Percentiles rank a stretch among this genome's conserved stretches.
Evolutionary conservation across 2,888 invertebrate species (phyloP).

Genomic region (Diaphora mendica): DNA sequence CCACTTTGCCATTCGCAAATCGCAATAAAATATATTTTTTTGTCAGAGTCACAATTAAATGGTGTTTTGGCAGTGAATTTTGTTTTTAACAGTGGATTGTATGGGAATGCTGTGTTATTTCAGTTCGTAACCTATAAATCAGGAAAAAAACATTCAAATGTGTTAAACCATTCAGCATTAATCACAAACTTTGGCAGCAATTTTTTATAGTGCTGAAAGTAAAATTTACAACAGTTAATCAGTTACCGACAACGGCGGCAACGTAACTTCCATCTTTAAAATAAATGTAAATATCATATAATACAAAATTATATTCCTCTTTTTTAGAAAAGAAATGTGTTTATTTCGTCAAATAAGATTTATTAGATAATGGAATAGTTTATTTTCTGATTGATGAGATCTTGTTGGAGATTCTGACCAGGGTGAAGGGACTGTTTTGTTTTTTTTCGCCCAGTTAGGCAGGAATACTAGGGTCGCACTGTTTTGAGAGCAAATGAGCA

Average conservation of each 20-base stretch:
- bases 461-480: too few species aligned
- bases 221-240: not conserved
- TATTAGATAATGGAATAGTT: too few species aligned
- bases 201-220: not conserved
- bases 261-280: too few species aligned
- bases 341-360: not conserved
- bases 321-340: not conserved
- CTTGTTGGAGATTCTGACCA: too few species aligned
- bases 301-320: not conserved
- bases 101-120: not conserved
- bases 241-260: not conserved
- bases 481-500: not conserved
- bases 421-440: too few species aligned
- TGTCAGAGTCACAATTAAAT: too few species aligned
- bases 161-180: not conserved
- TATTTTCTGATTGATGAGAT: too few species aligned
- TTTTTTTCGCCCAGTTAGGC: too few species aligned
- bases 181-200: not conserved
- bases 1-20: not conserved
- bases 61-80: not conserved
- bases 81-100: not conserved
- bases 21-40: not conserved
- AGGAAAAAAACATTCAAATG: not conserved
- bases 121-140: not conserved
- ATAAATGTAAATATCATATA: too few species aligned